Percentiles rank a stretch among this genome's conserved stretches.
These are phyloP conservation scores for Apis cerana DNA, from an alignment of 1,140 invertebrate genomes.

Conservation along the genomic window DNA sequence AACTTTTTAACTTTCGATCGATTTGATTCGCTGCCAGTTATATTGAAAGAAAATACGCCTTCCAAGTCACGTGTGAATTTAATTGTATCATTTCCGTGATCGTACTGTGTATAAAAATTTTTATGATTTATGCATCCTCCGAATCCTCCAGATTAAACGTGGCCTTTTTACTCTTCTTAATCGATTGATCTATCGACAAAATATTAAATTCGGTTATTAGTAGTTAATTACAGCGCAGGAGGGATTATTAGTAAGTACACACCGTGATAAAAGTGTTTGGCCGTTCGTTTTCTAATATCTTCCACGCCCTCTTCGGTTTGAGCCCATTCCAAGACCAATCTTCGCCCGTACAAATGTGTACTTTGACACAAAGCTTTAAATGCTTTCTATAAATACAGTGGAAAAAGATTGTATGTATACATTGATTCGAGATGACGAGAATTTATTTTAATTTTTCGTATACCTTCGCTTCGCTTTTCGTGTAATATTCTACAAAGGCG, in stretches of 20 bases:
- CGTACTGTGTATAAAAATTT: conserved; percentile 7
- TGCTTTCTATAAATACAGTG: conserved; percentile 86
- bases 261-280: conserved; percentile 85
- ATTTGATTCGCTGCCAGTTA: conserved; percentile 25
- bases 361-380: conserved; percentile 96
- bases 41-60: conserved; percentile 19
- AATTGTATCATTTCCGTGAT: not conserved
- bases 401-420: not conserved
- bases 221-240: not conserved
- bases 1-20: conserved; percentile 28
- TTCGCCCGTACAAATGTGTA: conserved; percentile 98
- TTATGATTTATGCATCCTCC: not conserved
- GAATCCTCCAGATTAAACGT: conserved; percentile 64
- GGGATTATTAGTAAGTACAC: conserved; percentile 27
- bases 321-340: conserved; percentile 98
- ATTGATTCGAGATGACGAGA: no score
- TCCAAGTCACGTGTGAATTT: not conserved
- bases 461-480: conserved; percentile 96
- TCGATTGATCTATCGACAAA: conserved; percentile 58
- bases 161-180: conserved; percentile 68
- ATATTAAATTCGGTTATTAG: not conserved
- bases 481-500: conserved; percentile 96
- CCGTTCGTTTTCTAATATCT: conserved; percentile 92
- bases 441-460: not conserved
- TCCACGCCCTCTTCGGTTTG: conserved; percentile 90